A percentile compares a stretch with the other conserved stretches of the same genome.
These are phyloP conservation scores for Antrozous pallidus DNA, from an alignment of 2,797 vertebrate genomes.

Conservation along the genomic window DNA sequence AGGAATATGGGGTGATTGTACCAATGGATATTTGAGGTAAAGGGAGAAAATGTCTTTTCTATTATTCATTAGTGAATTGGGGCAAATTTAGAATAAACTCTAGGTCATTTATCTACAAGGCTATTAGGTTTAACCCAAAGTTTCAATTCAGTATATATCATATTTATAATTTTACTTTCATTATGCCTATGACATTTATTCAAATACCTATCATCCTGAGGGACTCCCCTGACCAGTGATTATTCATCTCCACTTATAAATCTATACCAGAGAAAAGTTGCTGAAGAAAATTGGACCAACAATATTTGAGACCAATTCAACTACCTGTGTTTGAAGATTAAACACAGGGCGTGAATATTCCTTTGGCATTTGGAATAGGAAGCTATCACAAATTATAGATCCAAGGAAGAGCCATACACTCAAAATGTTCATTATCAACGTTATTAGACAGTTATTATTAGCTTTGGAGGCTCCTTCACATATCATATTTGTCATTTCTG, in stretches of 20 bases:
- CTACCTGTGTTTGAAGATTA: background rate
- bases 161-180: background rate
- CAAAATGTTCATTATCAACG: background rate
- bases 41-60: slow-evolving; percentile 9
- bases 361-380: slow-evolving; percentile 18
- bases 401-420: background rate
- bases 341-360: background rate
- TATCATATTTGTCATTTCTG: background rate
- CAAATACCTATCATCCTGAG: background rate
- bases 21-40: background rate
- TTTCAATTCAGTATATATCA: background rate
- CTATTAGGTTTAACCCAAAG: background rate
- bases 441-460: slow-evolving; percentile 7
- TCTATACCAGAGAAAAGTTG: background rate
- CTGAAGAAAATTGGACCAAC: background rate
- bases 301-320: background rate
- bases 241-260: slow-evolving; percentile 11
- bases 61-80: slow-evolving; percentile 25
- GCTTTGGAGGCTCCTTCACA: background rate
- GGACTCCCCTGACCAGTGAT: background rate
- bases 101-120: background rate
- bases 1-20: background rate
- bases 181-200: background rate
- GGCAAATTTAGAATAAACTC: background rate
- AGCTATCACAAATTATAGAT: background rate